These are phyloP conservation scores for Scophthalmus maximus DNA, from an alignment of 2,113 vertebrate species.

Conservation along the genomic window DNA sequence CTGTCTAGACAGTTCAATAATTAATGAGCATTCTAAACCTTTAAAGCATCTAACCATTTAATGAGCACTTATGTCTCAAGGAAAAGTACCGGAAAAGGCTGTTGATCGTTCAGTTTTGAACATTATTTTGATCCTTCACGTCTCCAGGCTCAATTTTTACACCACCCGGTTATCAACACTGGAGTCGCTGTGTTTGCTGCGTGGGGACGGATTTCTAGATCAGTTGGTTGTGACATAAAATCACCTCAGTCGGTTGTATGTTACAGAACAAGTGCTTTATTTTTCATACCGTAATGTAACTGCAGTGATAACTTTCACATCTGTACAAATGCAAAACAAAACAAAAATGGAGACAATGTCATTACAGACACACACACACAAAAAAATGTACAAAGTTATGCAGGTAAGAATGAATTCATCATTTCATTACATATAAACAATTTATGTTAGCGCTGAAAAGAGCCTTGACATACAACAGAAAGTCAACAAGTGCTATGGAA, in stretches of 20 bases:
- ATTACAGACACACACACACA: conserved; percentile 83
- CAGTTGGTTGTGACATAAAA: conserved; percentile 3
- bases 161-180: too few species aligned
- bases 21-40: conserved; percentile 72
- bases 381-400: conserved; percentile 92
- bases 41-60: conserved; percentile 73
- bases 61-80: conserved; percentile 66
- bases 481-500: conserved; percentile 92
- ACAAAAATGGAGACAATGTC: conserved; percentile 87
- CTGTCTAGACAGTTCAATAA: conserved; percentile 79
- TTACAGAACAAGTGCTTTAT: conserved; percentile 97
- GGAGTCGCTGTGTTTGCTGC: too few species aligned
- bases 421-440: conserved; percentile 88
- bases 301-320: conserved; percentile 95
- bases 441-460: conserved; percentile 87
- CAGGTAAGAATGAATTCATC: conserved; percentile 86
- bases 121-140: neutral
- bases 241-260: conserved; percentile 30
- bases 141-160: neutral
- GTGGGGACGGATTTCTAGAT: neutral
- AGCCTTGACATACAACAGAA: conserved; percentile 86
- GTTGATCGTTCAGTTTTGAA: conserved; percentile 21
- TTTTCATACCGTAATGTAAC: conserved; percentile 92
- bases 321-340: conserved; percentile 98
- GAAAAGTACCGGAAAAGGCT: conserved; percentile 29